Evolutionary conservation across 2,113 vertebrate species (phyloP).

Genomic region (Eleginops maclovinus): DNA sequence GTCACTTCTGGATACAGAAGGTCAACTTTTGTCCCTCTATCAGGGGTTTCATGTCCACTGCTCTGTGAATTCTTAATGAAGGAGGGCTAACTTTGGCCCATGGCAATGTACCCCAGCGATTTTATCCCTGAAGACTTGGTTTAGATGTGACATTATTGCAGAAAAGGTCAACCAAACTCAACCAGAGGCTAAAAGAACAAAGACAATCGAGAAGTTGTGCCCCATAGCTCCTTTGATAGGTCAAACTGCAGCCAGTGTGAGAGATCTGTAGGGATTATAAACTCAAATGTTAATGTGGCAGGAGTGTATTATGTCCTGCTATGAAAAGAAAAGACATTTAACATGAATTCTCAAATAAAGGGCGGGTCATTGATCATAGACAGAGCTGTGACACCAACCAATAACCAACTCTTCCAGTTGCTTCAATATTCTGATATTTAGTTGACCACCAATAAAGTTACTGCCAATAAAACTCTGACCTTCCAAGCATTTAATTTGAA

Average conservation of each 20-base stretch:
- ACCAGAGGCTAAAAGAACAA: slow-evolving; percentile 43
- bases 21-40: slow-evolving; percentile 51
- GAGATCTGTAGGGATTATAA: slow-evolving; percentile 11
- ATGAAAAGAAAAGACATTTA: background rate
- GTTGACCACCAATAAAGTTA: too few species aligned
- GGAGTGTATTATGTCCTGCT: background rate
- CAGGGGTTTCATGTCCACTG: slow-evolving; percentile 36
- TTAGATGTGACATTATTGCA: slow-evolving; percentile 59
- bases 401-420: too few species aligned
- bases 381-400: background rate
- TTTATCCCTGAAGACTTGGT: slow-evolving; percentile 26
- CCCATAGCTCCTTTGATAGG: slow-evolving; percentile 30
- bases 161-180: slow-evolving; percentile 69
- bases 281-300: slow-evolving; percentile 16
- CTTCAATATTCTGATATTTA: background rate
- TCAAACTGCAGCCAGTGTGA: slow-evolving; percentile 28
- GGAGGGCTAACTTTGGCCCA: slow-evolving; percentile 28
- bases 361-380: background rate
- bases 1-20: slow-evolving; percentile 55
- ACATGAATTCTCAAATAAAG: background rate
- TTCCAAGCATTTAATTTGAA: too few species aligned
- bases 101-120: slow-evolving; percentile 20
- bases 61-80: slow-evolving; percentile 58
- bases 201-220: slow-evolving; percentile 25
- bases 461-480: too few species aligned